These are phyloP conservation scores for Styela clava DNA, from an alignment of 23 tunicate genomes.

Conservation along the genomic window DNA sequence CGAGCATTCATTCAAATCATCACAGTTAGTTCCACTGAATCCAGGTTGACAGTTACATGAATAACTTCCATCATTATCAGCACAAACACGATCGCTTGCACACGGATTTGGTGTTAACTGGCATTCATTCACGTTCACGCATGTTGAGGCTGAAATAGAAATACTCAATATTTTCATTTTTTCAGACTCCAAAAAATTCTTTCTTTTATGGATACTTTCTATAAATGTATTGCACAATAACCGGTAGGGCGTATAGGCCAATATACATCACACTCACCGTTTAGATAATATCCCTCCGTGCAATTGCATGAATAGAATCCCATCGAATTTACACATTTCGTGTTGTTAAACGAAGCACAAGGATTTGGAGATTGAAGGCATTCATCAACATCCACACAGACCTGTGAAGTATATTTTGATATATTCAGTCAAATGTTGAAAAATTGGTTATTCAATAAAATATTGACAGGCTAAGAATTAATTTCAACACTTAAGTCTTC, in stretches of 20 bases:
- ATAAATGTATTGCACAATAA: too few species aligned
- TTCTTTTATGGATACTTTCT: too few species aligned
- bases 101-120: not conserved
- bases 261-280: too few species aligned
- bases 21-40: constrained; percentile 24
- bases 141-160: not conserved
- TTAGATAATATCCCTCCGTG: not conserved
- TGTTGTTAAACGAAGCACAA: not conserved
- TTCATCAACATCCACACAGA: not conserved
- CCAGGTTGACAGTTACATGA: constrained; percentile 17
- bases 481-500: too few species aligned
- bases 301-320: not conserved
- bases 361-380: not conserved
- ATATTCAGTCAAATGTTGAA: too few species aligned
- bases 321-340: not conserved
- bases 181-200: too few species aligned
- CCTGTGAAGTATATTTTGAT: too few species aligned
- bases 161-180: too few species aligned
- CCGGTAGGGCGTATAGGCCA: too few species aligned
- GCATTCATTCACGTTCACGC: constrained; percentile 15
- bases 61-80: constrained; percentile 17
- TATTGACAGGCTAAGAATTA: too few species aligned
- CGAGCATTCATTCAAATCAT: constrained; percentile 50
- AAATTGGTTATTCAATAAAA: too few species aligned
- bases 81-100: constrained; percentile 17